Conservation (phyloP, 2,113 vertebrate species). For the Dromiciops gliroides region DNA sequence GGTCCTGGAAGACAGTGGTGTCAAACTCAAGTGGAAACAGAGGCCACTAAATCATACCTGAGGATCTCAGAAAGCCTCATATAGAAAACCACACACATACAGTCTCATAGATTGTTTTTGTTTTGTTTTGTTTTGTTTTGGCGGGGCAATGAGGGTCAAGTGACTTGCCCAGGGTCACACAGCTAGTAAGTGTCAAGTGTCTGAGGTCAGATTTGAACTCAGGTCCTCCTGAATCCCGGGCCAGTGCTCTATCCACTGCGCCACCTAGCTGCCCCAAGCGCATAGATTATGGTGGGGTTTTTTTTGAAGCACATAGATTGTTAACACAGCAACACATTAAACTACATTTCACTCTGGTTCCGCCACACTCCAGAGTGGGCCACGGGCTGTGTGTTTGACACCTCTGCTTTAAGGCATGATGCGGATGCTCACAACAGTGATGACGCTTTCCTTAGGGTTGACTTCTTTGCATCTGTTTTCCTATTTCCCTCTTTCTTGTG, state of each 20-base stretch:
- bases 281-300: too few species aligned
- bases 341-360: not conserved
- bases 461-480: not conserved
- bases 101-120: too few species aligned
- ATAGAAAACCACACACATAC: not conserved
- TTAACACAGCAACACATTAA: not conserved
- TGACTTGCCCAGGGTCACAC: too few species aligned
- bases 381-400: not conserved
- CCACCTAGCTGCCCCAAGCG: too few species aligned
- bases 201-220: too few species aligned
- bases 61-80: not conserved
- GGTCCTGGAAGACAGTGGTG: not conserved
- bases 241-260: too few species aligned
- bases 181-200: too few species aligned
- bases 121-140: too few species aligned
- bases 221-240: too few species aligned
- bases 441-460: not conserved
- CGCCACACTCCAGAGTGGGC: not conserved
- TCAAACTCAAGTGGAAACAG: not conserved
- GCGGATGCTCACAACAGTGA: not conserved
- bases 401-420: not conserved
- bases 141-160: too few species aligned
- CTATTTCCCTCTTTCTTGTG: constrained; percentile 10
- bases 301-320: too few species aligned
- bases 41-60: not conserved